phyloP scores from a whole-genome alignment of 2,113 vertebrate species.

The Syngnathus scovelli region DNA sequence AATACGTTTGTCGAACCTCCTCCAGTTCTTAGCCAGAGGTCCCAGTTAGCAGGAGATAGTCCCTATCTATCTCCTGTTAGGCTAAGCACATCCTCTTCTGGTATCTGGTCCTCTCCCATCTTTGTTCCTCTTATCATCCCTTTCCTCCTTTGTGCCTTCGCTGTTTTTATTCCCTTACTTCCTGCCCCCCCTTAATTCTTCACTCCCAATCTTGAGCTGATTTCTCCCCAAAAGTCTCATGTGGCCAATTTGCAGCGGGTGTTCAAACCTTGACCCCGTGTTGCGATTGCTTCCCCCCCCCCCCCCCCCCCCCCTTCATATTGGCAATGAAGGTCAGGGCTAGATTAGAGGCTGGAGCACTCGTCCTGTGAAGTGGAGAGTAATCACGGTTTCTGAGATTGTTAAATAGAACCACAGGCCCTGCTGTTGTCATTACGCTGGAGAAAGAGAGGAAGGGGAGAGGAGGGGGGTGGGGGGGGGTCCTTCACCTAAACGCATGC shows the following conservation, averaged over 20 bases:
- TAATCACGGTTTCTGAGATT: conserved; percentile 60
- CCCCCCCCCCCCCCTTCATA: background rate
- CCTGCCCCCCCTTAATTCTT: conserved; percentile 12
- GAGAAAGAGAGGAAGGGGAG: conserved; percentile 37
- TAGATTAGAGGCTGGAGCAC: conserved; percentile 63
- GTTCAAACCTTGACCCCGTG: conserved; percentile 52
- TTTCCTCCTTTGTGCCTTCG: conserved; percentile 20
- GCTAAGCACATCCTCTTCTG: conserved; percentile 39
- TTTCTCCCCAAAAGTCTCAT: conserved; percentile 36
- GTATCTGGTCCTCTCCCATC: conserved; percentile 34
- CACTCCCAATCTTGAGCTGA: conserved; percentile 25
- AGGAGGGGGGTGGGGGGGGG: conserved; percentile 24
- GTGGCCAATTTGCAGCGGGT: conserved; percentile 52
- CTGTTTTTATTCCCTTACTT: conserved; percentile 13
- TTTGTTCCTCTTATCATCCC: conserved; percentile 36
- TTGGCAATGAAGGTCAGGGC: conserved; percentile 55
- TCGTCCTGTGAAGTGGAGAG: conserved; percentile 65
- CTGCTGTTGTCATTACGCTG: conserved; percentile 59
- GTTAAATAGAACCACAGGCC: conserved; percentile 63
- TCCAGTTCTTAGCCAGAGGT: conserved; percentile 34
- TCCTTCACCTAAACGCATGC: conserved; percentile 64
- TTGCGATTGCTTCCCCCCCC: background rate
- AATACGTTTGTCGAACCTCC: conserved; percentile 20
- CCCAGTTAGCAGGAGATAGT: conserved; percentile 36
- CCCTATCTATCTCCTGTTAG: conserved; percentile 27